Percentiles rank a stretch among this genome's conserved stretches.
Evolutionary conservation across 2,888 invertebrate genomes (phyloP).

Genomic region (Mythimna albipuncta): DNA sequence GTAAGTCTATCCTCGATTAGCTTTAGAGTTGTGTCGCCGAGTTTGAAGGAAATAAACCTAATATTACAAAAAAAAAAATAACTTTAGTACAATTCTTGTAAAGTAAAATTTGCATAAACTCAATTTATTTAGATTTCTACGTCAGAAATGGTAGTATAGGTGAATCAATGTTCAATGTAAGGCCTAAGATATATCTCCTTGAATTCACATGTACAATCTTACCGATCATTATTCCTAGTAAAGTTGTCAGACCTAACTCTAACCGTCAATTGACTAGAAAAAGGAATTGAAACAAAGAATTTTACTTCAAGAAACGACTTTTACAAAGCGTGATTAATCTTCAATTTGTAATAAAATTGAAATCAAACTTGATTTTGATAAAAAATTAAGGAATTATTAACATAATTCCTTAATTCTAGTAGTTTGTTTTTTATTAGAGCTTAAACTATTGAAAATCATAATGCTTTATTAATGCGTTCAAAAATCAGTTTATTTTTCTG

Average conservation of each 20-base stretch:
- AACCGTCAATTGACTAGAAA: slow-evolving; percentile 53
- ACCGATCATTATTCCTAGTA: slow-evolving; percentile 22
- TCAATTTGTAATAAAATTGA: slow-evolving; percentile 41
- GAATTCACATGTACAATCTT: slow-evolving; percentile 13
- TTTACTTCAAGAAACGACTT: slow-evolving; percentile 33
- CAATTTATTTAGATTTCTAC: too few relatives aligned
- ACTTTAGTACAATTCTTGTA: too few relatives aligned
- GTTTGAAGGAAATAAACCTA: too few relatives aligned
- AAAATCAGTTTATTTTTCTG: too few relatives aligned
- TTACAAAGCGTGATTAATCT: slow-evolving; percentile 55
- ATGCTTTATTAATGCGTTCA: neutral
- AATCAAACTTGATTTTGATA: slow-evolving; percentile 30
- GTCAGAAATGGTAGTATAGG: too few relatives aligned
- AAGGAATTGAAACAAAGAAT: slow-evolving; percentile 50
- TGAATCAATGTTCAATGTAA: too few relatives aligned
- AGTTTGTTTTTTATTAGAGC: slow-evolving; percentile 4
- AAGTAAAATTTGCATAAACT: too few relatives aligned
- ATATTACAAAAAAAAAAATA: too few relatives aligned
- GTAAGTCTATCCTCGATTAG: too few relatives aligned
- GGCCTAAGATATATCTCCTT: neutral
- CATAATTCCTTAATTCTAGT: neutral
- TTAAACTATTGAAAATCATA: neutral
- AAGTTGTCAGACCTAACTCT: slow-evolving; percentile 58
- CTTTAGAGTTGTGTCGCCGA: too few relatives aligned
- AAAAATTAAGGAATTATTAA: slow-evolving; percentile 14